Conservation (phyloP, 53 echinoderm and acorn worm genomes). For the Hippasteria phrygiana region DNA sequence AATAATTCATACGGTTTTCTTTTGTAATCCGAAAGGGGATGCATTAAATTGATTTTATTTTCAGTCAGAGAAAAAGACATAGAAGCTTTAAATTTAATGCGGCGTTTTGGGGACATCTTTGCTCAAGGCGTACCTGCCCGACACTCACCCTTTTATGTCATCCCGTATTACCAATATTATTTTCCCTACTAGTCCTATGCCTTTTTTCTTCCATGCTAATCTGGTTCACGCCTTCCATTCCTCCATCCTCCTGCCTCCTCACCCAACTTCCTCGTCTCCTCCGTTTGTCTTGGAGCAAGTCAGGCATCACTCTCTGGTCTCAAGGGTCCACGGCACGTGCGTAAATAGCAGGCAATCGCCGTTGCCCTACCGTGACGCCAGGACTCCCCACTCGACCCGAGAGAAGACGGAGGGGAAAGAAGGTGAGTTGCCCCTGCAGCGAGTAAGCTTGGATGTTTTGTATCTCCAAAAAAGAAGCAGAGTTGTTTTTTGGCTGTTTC, state of each 20-base stretch:
- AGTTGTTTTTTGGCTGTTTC: slow-evolving; percentile 1
- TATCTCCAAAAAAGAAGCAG: background rate
- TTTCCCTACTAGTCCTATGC: no score
- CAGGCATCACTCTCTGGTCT: background rate
- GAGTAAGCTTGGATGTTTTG: background rate
- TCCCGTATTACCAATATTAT: no score
- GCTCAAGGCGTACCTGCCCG: no score
- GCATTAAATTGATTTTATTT: no score
- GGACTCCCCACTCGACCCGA: slow-evolving; percentile 30
- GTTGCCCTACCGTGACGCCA: slow-evolving; percentile 19
- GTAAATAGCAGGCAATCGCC: slow-evolving; percentile 4
- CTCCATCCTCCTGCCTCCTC: background rate
- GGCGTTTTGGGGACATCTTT: no score
- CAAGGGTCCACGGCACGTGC: slow-evolving; percentile 32
- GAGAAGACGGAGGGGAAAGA: background rate
- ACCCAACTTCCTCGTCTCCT: background rate
- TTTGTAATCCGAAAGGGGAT: no score
- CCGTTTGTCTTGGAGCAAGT: slow-evolving; percentile 13
- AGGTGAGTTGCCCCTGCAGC: slow-evolving; percentile 36
- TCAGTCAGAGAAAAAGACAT: no score
- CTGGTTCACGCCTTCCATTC: background rate
- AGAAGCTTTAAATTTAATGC: no score
- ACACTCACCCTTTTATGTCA: no score
- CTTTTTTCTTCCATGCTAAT: background rate
- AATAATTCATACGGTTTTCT: no score